phyloP scores from a whole-genome alignment of 2,888 invertebrate species.

The Trissolcus japonicus region DNA sequence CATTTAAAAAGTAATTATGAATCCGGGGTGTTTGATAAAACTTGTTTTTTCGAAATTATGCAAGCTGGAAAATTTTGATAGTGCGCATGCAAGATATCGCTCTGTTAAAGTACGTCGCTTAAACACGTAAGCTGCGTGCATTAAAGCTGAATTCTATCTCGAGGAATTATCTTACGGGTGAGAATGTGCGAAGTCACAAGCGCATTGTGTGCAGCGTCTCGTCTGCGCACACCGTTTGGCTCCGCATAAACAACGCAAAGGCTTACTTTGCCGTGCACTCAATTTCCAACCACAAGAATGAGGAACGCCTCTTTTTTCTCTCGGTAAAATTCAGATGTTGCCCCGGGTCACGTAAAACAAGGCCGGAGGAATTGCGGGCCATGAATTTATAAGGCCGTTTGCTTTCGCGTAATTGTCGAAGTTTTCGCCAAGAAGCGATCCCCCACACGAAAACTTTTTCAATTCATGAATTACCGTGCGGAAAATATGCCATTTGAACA shows the following conservation, averaged over 20 bases:
- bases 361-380: slow-evolving; percentile 20
- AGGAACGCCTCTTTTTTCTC: slow-evolving; percentile 12
- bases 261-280: slow-evolving; percentile 23
- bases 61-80: slow-evolving; percentile 26
- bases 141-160: slow-evolving; percentile 43
- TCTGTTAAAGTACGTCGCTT: slow-evolving; percentile 42
- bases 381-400: slow-evolving; percentile 70
- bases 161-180: slow-evolving; percentile 42
- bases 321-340: background rate
- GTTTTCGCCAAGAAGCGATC: slow-evolving; percentile 57
- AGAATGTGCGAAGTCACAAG: slow-evolving; percentile 41
- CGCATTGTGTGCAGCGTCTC: slow-evolving; percentile 26
- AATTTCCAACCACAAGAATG: slow-evolving; percentile 21
- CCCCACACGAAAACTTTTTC: slow-evolving; percentile 60
- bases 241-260: slow-evolving; percentile 31
- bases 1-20: no score
- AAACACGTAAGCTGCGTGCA: slow-evolving; percentile 43
- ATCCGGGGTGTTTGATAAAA: no score
- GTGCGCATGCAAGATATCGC: slow-evolving; percentile 30
- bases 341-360: no score
- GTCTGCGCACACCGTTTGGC: slow-evolving; percentile 28
- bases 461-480: slow-evolving; percentile 64
- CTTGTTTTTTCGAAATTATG: slow-evolving; percentile 9
- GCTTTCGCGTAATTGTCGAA: slow-evolving; percentile 67
- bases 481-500: slow-evolving; percentile 58